Evolutionary conservation across 2,113 vertebrate genomes (phyloP).

Genomic region (Tyto alba): DNA sequence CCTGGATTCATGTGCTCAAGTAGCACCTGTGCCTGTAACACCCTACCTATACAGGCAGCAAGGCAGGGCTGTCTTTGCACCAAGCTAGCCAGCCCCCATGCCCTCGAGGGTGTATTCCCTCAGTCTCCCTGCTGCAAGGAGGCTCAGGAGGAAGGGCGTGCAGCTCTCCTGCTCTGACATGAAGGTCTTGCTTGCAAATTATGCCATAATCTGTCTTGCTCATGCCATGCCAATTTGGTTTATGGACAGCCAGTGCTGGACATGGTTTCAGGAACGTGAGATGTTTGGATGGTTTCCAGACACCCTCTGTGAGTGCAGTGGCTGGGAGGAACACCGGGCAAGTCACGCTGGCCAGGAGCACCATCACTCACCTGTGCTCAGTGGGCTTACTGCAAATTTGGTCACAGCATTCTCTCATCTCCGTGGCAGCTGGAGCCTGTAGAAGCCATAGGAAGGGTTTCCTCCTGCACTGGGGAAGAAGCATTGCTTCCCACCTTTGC

Average conservation of each 20-base stretch:
- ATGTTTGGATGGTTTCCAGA: not conserved
- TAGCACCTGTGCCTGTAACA: not conserved
- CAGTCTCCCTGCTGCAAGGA: not conserved
- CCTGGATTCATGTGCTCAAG: fast-evolving
- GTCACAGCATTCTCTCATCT: not conserved
- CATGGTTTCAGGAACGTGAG: not conserved
- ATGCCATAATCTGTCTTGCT: not conserved
- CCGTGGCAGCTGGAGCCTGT: not conserved
- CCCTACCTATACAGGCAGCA: too few relatives aligned
- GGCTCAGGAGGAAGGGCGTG: not conserved
- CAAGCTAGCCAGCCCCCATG: fast-evolving
- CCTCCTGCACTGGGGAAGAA: not conserved
- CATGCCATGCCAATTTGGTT: not conserved
- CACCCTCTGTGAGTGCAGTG: not conserved
- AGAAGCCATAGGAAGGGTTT: not conserved
- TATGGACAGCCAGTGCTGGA: not conserved
- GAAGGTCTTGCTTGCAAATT: not conserved
- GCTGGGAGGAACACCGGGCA: not conserved
- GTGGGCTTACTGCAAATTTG: not conserved
- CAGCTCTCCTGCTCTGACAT: not conserved
- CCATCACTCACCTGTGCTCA: not conserved
- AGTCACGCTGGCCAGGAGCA: not conserved
- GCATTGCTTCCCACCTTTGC: not conserved
- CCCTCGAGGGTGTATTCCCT: not conserved
- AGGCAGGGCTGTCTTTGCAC: not conserved